Percentiles rank a stretch among this genome's conserved stretches.
These are phyloP conservation scores for Lydus trimaculatus DNA, from an alignment of 2,888 invertebrate genomes.

Conservation along the genomic window DNA sequence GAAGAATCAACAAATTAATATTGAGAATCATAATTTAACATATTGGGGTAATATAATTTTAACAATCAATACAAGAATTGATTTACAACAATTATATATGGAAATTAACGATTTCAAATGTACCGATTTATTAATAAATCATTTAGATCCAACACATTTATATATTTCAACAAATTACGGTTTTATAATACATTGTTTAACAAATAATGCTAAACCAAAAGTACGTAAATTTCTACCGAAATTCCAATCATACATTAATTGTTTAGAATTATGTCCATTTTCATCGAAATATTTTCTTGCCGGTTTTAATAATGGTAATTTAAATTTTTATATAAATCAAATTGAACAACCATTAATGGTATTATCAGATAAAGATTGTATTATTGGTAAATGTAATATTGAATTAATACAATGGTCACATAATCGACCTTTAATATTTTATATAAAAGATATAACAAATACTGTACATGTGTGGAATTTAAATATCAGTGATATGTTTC, in stretches of 20 bases:
- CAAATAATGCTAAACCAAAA: constrained; percentile 49
- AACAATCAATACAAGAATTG: constrained; percentile 58
- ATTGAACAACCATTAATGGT: constrained; percentile 59
- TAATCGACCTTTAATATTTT: constrained; percentile 63
- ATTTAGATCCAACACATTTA: constrained; percentile 58
- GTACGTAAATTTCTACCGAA: constrained; percentile 49
- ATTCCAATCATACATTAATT: constrained; percentile 53
- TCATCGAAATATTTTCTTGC: constrained; percentile 61
- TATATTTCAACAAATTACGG: constrained; percentile 63
- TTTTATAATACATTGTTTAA: constrained; percentile 58
- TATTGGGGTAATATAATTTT: constrained; percentile 60
- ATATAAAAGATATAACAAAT: constrained; percentile 59
- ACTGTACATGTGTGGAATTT: constrained; percentile 66
- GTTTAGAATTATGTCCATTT: constrained; percentile 63
- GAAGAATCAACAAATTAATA: constrained; percentile 36
- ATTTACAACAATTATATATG: constrained; percentile 48
- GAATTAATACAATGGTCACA: constrained; percentile 64
- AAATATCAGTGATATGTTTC: constrained; percentile 62
- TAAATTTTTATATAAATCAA: constrained; percentile 60
- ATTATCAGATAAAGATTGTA: constrained; percentile 52
- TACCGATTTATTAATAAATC: constrained; percentile 60
- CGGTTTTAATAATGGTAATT: constrained; percentile 63
- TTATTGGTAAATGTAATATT: constrained; percentile 49
- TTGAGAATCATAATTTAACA: constrained; percentile 49
- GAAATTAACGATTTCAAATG: constrained; percentile 52